Base-by-base conservation (phyloP, 2,888 invertebrate species). In the Pandemis corylana region DNA sequence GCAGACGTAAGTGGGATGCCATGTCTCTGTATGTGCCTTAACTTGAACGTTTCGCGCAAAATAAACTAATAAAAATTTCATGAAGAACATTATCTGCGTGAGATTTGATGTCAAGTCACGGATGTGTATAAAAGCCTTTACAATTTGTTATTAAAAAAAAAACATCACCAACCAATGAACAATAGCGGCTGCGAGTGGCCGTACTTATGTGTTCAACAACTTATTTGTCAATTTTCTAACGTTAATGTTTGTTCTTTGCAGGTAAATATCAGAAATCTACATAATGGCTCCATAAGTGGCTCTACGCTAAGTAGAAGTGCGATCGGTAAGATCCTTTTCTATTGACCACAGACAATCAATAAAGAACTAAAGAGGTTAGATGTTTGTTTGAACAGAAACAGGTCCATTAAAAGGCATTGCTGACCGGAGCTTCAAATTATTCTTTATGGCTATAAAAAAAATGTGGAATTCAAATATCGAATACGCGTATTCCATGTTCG, bases 161-260 rank as follows among this genome's bases (percentile, higher is more conserved):
- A 46, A 46, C 46, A 46, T 12, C 12, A 12, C 5, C 46, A 5
- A 12, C 46, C 10, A 46, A 46, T 46, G 12, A 12, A 10, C 46
- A 46, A 46, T 46, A 46, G 12, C 12, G 28, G 28, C 28, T 36
- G 28, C 28, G 10, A 46, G 46, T 46, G 46, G 12, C 10, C 2
- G 20, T 20, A n/a, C n/a, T 56, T 56, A 56, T 56, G 9, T 20
- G 7, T 15, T 56, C 15, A 56, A 13, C 51, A 56, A 56, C 7
- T 56, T 56, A 56, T 9, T 51, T 56, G 56, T 20, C 59, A 59
- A 59, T 41, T 41, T 62, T 62, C 62, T 62, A 62, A 62, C 12
- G 41, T 62, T 41, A 42, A 41, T 41, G 20, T 41, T 41, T 62
- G 61, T 7, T 62, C 15, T 42, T 62, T 42, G 42, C 62, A 62